Base-by-base conservation (phyloP, 2,797 vertebrate species). In the Adrianichthys oophorus region DNA sequence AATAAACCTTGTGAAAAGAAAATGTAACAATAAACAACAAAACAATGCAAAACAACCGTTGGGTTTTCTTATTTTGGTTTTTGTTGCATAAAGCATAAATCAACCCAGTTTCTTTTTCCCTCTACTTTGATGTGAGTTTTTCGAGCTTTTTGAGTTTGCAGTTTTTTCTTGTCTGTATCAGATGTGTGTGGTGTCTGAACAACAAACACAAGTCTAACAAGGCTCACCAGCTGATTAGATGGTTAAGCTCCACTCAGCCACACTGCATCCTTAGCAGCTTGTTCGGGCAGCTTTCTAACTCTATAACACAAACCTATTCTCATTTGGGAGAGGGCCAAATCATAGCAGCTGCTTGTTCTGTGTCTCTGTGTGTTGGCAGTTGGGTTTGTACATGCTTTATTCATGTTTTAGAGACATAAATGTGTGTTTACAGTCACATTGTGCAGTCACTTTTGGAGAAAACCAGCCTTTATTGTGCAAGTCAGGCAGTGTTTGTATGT, bases 291-390 rank as follows among this genome's bases (percentile, higher is more conserved):
- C 78, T 72, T 74, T 65, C 74, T 16, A 70, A 68, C 53, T 81
- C 78, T 78, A 58, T 62, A 56, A 74, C 56, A 74, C 75, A 71
- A 86, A 85, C 82, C 79, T 84, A 73, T 72, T 78, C 60, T 69
- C 75, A 74, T 85, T 78, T 88, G 85, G 85, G 75, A 85, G 62
- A 15, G 59, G 70, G 87, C 82, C 86, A 91, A 80, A 85, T 79
- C 65, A 70, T 71, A 80, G 63, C 81, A 88, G 82, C 83, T 86
- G 76, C 82, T 76, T 73, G 50, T 76, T 17, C 29, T 56, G 50
- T 59, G 52, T 70, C 42, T 70, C 49, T 43, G 21, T 56, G 32
- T 37, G 32, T 54, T 56, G 43, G 45, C 23, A 26, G 49, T 45
- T 55, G 24, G 59, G 45, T 42, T 65, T 40, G 48, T 37, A 10